Evolutionary conservation across 2,113 vertebrate species (phyloP).

Genomic region (Struthio camelus): DNA sequence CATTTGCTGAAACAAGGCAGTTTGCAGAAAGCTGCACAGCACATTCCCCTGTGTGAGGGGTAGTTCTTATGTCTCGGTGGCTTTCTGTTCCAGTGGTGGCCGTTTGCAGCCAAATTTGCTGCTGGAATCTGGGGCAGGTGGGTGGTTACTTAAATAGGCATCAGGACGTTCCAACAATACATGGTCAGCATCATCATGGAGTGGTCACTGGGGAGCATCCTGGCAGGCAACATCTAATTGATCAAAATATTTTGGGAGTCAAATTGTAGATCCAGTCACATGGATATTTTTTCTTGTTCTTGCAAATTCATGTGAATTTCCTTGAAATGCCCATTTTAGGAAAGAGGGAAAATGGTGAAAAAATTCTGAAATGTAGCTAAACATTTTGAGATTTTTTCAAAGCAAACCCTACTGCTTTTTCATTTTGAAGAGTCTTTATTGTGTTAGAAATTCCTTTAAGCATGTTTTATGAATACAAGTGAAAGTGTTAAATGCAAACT

Average conservation of each 20-base stretch:
- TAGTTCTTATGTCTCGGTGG: neutral
- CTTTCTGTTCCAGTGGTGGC: too few species aligned
- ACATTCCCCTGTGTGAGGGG: neutral
- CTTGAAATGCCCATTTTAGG: neutral
- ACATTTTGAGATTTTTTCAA: neutral
- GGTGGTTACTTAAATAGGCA: neutral
- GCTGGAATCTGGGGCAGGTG: neutral
- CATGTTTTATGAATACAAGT: neutral
- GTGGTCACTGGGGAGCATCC: neutral
- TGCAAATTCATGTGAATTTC: neutral
- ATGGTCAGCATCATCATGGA: neutral
- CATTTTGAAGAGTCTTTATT: neutral
- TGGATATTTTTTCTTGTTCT: neutral
- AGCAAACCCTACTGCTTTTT: neutral
- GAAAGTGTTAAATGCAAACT: neutral
- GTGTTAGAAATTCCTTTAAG: neutral
- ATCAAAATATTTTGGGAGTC: neutral
- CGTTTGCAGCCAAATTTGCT: neutral
- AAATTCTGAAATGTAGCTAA: neutral
- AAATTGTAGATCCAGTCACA: neutral
- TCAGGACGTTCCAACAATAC: neutral
- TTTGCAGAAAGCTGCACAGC: neutral
- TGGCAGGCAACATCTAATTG: accelerated
- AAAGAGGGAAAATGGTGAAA: neutral
- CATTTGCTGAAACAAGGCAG: neutral